A percentile compares a stretch with the other conserved stretches of the same genome.
Conservation (phyloP, 2,888 invertebrate species). For the Idaea straminata region DNA sequence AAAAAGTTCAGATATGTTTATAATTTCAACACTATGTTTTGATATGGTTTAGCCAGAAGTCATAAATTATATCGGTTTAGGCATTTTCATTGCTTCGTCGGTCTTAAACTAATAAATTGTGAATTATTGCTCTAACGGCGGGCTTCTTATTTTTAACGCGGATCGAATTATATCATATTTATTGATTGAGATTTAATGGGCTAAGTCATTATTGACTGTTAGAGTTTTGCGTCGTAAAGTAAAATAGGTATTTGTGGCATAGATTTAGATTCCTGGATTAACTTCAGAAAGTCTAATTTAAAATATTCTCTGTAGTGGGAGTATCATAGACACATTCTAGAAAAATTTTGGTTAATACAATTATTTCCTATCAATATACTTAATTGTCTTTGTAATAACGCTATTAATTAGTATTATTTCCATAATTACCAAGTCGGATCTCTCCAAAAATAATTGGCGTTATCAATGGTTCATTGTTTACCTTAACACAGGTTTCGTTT, state of each 20-base stretch:
- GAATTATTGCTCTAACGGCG: slow-evolving; percentile 35
- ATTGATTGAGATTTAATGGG: slow-evolving; percentile 7
- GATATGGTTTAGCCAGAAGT: slow-evolving; percentile 48
- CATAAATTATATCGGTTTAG: slow-evolving; percentile 42
- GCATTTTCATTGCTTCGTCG: slow-evolving; percentile 51
- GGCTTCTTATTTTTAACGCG: slow-evolving; percentile 26
- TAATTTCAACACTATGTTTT: slow-evolving; percentile 43
- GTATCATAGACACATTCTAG: background rate
- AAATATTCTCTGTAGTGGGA: background rate
- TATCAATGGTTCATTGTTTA: slow-evolving; percentile 34
- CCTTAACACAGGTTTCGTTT: slow-evolving; percentile 10
- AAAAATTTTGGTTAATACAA: background rate
- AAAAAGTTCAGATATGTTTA: slow-evolving; percentile 46
- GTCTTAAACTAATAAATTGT: slow-evolving; percentile 44
- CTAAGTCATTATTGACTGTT: background rate
- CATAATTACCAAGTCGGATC: background rate
- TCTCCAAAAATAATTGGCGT: background rate
- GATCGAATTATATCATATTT: slow-evolving; percentile 19
- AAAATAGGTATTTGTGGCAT: background rate
- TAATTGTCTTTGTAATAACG: background rate
- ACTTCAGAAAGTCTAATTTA: background rate
- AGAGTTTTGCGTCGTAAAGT: background rate
- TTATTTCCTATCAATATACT: background rate
- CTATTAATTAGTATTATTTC: background rate
- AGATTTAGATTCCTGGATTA: background rate